phyloP scores from a whole-genome alignment of 1,140 invertebrate species.

The Drosophila takahashii region DNA sequence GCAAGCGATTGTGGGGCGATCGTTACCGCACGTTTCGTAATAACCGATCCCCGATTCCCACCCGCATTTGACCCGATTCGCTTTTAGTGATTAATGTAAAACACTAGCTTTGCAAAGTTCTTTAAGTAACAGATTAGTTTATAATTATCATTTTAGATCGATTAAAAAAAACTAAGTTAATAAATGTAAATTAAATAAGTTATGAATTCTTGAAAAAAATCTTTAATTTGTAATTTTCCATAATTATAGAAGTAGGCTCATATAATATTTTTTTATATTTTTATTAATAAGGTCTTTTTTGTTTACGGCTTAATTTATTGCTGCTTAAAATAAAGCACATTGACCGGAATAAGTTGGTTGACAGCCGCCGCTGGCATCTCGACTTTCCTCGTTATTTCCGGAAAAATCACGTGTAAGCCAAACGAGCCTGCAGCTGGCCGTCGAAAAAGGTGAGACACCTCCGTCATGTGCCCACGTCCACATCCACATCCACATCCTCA shows the following conservation, averaged over 20 bases:
- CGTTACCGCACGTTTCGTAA: not conserved
- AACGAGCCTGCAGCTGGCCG: constrained; percentile 21
- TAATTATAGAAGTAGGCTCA: too few relatives aligned
- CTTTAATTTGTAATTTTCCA: too few relatives aligned
- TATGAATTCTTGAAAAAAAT: too few relatives aligned
- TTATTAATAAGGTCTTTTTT: too few relatives aligned
- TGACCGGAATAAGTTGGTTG: constrained; percentile 26
- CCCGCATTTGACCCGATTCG: not conserved
- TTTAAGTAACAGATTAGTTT: not conserved
- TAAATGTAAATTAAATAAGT: too few relatives aligned
- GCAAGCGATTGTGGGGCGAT: not conserved
- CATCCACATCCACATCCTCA: not conserved
- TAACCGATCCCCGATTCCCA: not conserved
- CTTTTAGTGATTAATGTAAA: too few relatives aligned
- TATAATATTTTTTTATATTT: too few relatives aligned
- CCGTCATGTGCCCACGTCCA: constrained; percentile 25
- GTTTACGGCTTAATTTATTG: not conserved
- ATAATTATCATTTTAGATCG: too few relatives aligned
- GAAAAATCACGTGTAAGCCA: constrained; percentile 52
- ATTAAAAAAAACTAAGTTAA: too few relatives aligned
- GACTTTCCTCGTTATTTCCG: constrained; percentile 18
- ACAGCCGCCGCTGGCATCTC: constrained; percentile 11
- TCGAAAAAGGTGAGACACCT: constrained; percentile 59
- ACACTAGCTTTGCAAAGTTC: not conserved
- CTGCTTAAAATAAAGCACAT: constrained; percentile 20